These are phyloP conservation scores for Muschampia staudingeri DNA, from an alignment of 2,888 invertebrate genomes.

Conservation along the genomic window DNA sequence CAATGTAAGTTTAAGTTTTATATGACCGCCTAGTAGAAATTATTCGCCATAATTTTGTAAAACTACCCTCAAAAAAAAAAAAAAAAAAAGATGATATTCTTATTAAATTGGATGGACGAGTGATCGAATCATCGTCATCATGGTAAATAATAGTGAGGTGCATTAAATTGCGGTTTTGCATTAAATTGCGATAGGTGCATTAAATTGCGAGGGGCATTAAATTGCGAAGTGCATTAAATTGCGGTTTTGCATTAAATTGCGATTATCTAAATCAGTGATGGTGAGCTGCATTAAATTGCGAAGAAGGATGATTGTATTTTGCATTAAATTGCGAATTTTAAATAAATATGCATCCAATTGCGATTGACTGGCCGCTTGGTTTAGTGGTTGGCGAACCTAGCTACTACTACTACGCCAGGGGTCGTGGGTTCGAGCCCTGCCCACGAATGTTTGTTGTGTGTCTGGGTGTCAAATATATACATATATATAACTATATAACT, in stretches of 20 bases:
- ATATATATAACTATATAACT: too few relatives aligned
- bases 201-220: background rate
- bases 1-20: too few relatives aligned
- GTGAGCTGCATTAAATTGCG: background rate
- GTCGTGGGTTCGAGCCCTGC: background rate
- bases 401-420: too few relatives aligned
- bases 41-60: too few relatives aligned
- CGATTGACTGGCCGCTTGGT: background rate
- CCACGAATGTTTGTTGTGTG: too few relatives aligned
- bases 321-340: conserved; percentile 2
- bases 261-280: background rate
- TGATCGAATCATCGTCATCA: too few relatives aligned
- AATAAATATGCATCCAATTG: background rate
- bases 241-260: background rate
- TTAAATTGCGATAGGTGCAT: background rate
- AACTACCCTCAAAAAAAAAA: too few relatives aligned
- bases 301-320: background rate
- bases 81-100: too few relatives aligned
- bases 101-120: too few relatives aligned
- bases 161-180: background rate
- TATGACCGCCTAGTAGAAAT: too few relatives aligned
- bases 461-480: too few relatives aligned
- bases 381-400: background rate
- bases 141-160: background rate
- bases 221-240: background rate